Percentiles rank a stretch among this genome's conserved stretches.
Evolutionary conservation across 2,888 invertebrate species (phyloP).

Genomic region (Metopia argyrocephala): DNA sequence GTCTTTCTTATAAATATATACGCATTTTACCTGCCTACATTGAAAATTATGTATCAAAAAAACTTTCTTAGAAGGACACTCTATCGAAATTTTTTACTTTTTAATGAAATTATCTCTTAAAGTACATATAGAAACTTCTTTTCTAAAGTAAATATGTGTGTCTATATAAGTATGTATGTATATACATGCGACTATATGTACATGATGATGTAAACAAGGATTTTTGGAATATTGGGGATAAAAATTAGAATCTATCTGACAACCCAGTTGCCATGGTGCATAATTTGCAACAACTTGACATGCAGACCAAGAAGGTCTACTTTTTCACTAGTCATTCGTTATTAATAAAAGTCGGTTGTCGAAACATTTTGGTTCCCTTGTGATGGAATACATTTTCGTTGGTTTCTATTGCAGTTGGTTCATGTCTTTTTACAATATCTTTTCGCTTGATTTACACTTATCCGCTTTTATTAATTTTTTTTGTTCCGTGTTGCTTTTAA

Average conservation of each 20-base stretch:
- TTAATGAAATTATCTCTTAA: too few relatives aligned
- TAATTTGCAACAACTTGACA: constrained; percentile 47
- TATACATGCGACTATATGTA: background rate
- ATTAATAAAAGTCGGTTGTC: constrained; percentile 34
- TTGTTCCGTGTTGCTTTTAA: too few relatives aligned
- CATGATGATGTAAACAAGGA: background rate
- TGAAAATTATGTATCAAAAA: too few relatives aligned
- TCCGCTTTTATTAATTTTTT: background rate
- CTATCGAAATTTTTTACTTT: too few relatives aligned
- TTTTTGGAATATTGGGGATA: background rate
- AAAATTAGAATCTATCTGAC: too few relatives aligned
- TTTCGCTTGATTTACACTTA: constrained; percentile 3
- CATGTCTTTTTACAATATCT: constrained; percentile 32
- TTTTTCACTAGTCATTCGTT: constrained; percentile 40
- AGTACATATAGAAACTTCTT: too few relatives aligned
- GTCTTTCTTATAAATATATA: too few relatives aligned
- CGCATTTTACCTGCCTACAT: too few relatives aligned
- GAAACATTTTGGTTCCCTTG: constrained; percentile 57
- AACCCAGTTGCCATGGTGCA: constrained; percentile 54
- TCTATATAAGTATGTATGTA: background rate
- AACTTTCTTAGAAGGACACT: too few relatives aligned
- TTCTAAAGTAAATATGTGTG: background rate
- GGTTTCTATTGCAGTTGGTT: constrained; percentile 34
- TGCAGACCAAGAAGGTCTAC: constrained; percentile 27
- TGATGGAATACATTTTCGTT: constrained; percentile 50